Percentiles rank a stretch among this genome's conserved stretches.
phyloP scores from a whole-genome alignment of 92 coral and sea anemone species.

The Diadumene lineata region DNA sequence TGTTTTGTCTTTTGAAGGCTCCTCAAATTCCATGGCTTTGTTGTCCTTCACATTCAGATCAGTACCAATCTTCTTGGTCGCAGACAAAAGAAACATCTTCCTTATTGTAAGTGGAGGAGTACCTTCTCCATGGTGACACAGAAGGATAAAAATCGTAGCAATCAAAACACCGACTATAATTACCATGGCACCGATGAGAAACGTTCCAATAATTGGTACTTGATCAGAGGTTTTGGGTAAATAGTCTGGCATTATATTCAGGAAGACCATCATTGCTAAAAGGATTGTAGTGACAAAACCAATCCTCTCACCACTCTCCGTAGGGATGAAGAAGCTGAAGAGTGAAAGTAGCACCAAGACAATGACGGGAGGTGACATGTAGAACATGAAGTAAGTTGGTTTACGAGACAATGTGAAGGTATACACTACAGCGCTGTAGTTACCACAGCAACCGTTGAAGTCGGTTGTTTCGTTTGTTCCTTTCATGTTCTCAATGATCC shows the following conservation, averaged over 20 bases:
- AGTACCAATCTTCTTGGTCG: neutral
- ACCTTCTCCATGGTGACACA: neutral
- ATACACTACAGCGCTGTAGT: slow-evolving; percentile 28
- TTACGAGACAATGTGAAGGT: slow-evolving; percentile 47
- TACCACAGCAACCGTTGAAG: slow-evolving; percentile 50
- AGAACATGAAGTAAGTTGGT: slow-evolving; percentile 46
- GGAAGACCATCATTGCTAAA: slow-evolving; percentile 68
- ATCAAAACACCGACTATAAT: slow-evolving; percentile 45
- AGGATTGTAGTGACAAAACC: slow-evolving; percentile 76
- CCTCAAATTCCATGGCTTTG: neutral
- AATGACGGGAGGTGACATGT: slow-evolving; percentile 48
- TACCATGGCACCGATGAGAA: slow-evolving; percentile 32
- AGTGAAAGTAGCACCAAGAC: slow-evolving; percentile 48
- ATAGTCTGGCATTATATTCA: slow-evolving; percentile 60
- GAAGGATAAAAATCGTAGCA: slow-evolving; percentile 52
- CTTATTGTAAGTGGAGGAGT: neutral
- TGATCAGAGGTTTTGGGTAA: slow-evolving; percentile 60
- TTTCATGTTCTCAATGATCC: slow-evolving; percentile 38
- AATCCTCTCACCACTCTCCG: slow-evolving; percentile 73
- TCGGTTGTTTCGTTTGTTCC: slow-evolving; percentile 12
- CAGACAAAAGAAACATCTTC: neutral
- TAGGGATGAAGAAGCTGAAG: slow-evolving; percentile 61
- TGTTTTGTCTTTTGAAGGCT: neutral
- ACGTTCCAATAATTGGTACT: slow-evolving; percentile 51
- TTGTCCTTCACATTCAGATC: neutral